Evolutionary conservation across 1,140 invertebrate species (phyloP), one percentile per base, ranked within the genome.

Genomic region (Ceratina japonica): DNA sequence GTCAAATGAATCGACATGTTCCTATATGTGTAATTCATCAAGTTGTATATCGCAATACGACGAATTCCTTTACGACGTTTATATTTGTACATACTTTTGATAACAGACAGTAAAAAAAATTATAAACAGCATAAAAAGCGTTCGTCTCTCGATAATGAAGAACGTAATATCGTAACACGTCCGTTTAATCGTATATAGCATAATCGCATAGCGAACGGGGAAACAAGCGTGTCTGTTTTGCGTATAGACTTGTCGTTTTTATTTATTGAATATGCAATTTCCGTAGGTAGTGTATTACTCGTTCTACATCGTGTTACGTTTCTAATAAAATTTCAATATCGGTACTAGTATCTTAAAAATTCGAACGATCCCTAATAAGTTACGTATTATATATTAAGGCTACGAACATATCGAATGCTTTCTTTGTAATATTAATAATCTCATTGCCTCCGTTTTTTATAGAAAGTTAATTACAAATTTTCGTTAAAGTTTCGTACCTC

Each of bases 401-500:
- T 79, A 79, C 71, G 37, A 74, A 65, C 64, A 74, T 65, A 49
- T 79, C 27, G 63, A 79, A 79, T 73, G 70, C 51, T 51, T 65
- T 59, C 58, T 66, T 54, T 4, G 65, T 79, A 64, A 73, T 79
- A 72, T 63, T 78, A 74, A 66, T 79, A 79, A 78, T 78, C 75
- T 79, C 77, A 74, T 79, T 74, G 71, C 77, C 52, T 79, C 24
- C 62, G n/a, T 56, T 62, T 59, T 79, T 73, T 65, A 74, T 73
- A 79, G 77, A 79, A 79, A 74, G 77, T 79, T 79, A 79, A 79
- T 79, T 79, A 74, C 71, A 79, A 79, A 74, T 79, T 78, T 79
- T 79, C 51, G 44, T 65, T 74, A 24, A 63, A 61, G 52, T 59
- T 74, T 79, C 44, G 69, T 80, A 75, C 52, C 75, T 75, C 37